A percentile compares a stretch with the other conserved stretches of the same genome.
phyloP scores from a whole-genome alignment of 2,797 vertebrate species.

The Acrossocheilus wenchowensis region DNA sequence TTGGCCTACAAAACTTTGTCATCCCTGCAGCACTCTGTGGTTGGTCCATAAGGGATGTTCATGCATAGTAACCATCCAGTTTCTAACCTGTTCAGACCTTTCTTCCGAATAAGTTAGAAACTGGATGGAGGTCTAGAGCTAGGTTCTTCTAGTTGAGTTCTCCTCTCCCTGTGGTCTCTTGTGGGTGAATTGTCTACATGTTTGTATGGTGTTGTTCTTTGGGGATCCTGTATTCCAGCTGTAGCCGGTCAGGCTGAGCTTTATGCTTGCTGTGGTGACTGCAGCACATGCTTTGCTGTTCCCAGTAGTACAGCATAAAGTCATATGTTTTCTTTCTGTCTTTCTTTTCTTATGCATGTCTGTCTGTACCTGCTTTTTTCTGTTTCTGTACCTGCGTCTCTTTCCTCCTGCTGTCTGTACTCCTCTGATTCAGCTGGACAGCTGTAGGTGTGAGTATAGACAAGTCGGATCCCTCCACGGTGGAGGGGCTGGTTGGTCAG shows the following conservation, averaged over 20 bases:
- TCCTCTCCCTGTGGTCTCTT: background rate
- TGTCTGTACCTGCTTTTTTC: background rate
- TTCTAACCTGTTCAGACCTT: background rate
- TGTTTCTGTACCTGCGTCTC: constrained; percentile 7
- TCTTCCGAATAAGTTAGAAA: too few species aligned
- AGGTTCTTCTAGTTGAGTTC: background rate
- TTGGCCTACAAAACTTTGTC: background rate
- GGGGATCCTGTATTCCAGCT: constrained; percentile 37
- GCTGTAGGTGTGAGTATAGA: constrained; percentile 77
- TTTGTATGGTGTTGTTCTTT: constrained; percentile 27
- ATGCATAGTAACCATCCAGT: background rate
- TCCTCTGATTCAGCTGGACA: constrained; percentile 73
- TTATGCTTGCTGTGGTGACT: constrained; percentile 76
- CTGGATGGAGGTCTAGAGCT: background rate
- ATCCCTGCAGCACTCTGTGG: background rate
- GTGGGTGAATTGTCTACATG: background rate
- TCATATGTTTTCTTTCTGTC: constrained; percentile 54
- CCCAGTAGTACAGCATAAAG: constrained; percentile 77
- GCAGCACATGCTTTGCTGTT: constrained; percentile 46
- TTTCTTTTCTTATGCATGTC: background rate
- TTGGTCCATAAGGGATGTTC: background rate
- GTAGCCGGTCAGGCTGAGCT: constrained; percentile 67
- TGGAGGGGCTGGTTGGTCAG: constrained; percentile 84
- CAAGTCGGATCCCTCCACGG: constrained; percentile 77
- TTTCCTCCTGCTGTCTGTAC: background rate